These are phyloP conservation scores for Cyrtonyx montezumae DNA, from an alignment of 2,113 vertebrate species.

Conservation along the genomic window DNA sequence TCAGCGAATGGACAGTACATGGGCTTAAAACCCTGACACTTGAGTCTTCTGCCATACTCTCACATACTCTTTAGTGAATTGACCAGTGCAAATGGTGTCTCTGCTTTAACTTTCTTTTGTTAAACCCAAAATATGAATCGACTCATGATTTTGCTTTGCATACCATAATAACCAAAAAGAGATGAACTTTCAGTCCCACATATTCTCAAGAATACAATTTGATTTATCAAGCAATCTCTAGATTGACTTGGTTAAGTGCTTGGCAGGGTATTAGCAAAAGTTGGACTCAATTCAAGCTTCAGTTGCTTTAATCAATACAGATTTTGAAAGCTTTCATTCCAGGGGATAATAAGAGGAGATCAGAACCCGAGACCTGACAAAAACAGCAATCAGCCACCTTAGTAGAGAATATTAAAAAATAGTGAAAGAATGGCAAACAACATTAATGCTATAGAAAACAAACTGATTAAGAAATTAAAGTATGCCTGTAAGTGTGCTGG, in stretches of 20 bases:
- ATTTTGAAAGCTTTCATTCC: slow-evolving; percentile 10
- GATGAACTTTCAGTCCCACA: background rate
- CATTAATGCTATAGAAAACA: slow-evolving; percentile 4
- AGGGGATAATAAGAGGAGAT: background rate
- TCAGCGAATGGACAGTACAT: background rate
- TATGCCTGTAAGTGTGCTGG: background rate
- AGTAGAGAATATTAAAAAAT: background rate
- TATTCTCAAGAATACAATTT: background rate
- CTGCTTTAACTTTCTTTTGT: background rate
- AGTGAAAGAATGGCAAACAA: background rate
- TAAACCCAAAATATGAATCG: background rate
- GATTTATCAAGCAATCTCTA: slow-evolving; percentile 8
- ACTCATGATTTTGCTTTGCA: background rate
- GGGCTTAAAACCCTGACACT: background rate
- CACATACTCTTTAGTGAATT: background rate
- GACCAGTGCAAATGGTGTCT: background rate
- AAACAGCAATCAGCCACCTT: background rate
- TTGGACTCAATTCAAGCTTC: slow-evolving; percentile 35
- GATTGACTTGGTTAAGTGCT: slow-evolving; percentile 31
- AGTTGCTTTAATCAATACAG: slow-evolving; percentile 26
- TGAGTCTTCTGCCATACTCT: background rate
- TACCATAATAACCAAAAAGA: background rate
- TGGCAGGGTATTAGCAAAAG: slow-evolving; percentile 4
- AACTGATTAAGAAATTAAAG: slow-evolving; percentile 23
- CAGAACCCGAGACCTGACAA: background rate